Conservation (phyloP, 2,888 invertebrate genomes). For the Anthrax anthrax region DNA sequence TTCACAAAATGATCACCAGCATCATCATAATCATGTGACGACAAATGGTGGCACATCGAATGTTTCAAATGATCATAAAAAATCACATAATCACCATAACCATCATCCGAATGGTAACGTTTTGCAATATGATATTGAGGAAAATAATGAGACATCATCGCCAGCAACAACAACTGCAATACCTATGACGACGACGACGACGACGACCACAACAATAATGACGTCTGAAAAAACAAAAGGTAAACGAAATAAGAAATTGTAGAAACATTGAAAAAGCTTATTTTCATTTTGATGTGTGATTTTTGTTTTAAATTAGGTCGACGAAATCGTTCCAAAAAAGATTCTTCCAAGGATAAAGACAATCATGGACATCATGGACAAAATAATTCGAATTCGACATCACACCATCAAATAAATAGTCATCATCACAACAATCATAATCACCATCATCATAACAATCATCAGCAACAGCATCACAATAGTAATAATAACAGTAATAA, state of each 20-base stretch:
- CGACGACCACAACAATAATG: not conserved
- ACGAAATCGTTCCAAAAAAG: constrained; percentile 30
- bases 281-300: too few relatives aligned
- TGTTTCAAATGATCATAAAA: not conserved
- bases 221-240: constrained; percentile 20
- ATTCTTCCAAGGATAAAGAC: constrained; percentile 31
- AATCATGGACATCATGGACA: constrained; percentile 18
- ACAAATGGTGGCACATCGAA: constrained; percentile 1
- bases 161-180: not conserved
- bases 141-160: constrained; percentile 19
- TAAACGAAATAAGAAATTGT: constrained; percentile 6
- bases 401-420: constrained; percentile 1
- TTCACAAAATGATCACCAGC: constrained; percentile 1
- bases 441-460: not conserved
- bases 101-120: constrained; percentile 23
- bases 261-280: not conserved
- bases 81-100: not conserved
- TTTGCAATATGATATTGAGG: constrained; percentile 26
- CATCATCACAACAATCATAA: constrained; percentile 3
- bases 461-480: constrained; percentile 8
- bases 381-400: not conserved
- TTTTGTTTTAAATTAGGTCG: too few relatives aligned
- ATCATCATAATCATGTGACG: constrained; percentile 8
- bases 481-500: constrained; percentile 9
- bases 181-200: not conserved